Evolutionary conservation across 2,888 invertebrate genomes (phyloP).

Genomic region (Drosophila prolongata): DNA sequence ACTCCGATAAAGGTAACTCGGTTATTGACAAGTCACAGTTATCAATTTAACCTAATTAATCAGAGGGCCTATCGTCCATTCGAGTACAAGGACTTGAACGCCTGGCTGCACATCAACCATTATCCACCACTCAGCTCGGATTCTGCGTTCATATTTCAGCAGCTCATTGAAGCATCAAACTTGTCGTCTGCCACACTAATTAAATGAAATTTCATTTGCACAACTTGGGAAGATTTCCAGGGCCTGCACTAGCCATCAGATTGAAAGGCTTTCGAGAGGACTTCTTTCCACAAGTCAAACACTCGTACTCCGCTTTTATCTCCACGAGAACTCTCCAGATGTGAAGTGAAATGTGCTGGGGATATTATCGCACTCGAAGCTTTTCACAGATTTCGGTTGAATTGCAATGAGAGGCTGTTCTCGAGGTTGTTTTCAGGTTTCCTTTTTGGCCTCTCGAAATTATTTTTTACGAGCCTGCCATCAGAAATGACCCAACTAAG

Average conservation of each 20-base stretch:
- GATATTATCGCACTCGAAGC: conserved; percentile 35
- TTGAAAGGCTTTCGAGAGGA: not conserved
- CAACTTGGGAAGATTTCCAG: conserved; percentile 20
- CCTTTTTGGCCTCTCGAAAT: conserved; percentile 18
- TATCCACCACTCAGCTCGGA: not conserved
- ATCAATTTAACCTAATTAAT: conserved; percentile 19
- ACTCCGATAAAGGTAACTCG: not conserved
- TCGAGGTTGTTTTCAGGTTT: conserved; percentile 22
- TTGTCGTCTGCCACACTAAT: conserved; percentile 39
- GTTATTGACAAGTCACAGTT: conserved; percentile 11
- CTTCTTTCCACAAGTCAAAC: not conserved
- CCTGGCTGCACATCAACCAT: conserved; percentile 11
- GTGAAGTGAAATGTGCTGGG: conserved; percentile 20
- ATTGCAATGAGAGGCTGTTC: conserved; percentile 9
- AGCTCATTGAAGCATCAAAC: conserved; percentile 32
- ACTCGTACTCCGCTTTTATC: not conserved
- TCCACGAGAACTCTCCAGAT: conserved; percentile 20
- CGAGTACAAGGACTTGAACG: not conserved
- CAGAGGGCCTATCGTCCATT: not conserved
- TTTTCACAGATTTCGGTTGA: conserved; percentile 9
- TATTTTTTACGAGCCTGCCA: conserved; percentile 23
- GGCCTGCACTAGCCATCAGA: not conserved
- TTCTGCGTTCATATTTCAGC: conserved; percentile 2
- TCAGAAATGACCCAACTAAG: conserved; percentile 5
- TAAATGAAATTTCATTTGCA: conserved; percentile 45